These are phyloP conservation scores for Potorous gilbertii DNA, from an alignment of 2,797 vertebrate genomes.

Conservation along the genomic window DNA sequence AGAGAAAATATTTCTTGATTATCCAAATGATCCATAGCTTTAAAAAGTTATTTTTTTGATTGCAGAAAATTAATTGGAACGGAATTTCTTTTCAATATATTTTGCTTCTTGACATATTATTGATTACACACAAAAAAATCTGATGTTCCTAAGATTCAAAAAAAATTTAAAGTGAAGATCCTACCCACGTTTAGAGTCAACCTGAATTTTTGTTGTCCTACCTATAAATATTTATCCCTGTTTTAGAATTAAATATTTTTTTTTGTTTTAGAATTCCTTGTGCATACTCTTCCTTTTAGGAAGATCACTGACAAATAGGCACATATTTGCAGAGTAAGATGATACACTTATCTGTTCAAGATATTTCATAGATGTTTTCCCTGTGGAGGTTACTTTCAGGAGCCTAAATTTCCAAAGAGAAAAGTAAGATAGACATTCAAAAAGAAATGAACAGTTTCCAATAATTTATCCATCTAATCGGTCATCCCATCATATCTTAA, in stretches of 20 bases:
- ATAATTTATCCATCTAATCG: neutral
- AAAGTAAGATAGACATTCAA: neutral
- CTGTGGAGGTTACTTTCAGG: neutral
- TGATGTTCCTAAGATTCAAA: neutral
- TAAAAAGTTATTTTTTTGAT: constrained; percentile 26
- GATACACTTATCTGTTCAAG: neutral
- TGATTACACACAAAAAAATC: neutral
- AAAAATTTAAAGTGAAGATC: constrained; percentile 6
- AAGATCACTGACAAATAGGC: neutral
- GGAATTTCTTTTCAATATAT: neutral
- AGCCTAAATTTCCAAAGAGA: neutral
- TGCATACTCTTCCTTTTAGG: constrained; percentile 7
- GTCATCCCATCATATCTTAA: neutral
- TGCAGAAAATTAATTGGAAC: neutral
- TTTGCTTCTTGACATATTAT: neutral
- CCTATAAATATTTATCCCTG: neutral
- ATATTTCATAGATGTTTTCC: neutral
- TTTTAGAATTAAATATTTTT: too few species aligned
- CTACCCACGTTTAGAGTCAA: neutral
- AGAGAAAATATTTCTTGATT: neutral
- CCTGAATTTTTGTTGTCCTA: neutral
- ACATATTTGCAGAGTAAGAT: constrained; percentile 30
- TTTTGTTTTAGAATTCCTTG: neutral
- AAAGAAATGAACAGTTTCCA: neutral
- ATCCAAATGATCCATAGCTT: neutral